Percentiles rank a stretch among this genome's conserved stretches.
Evolutionary conservation across 2,888 invertebrate species (phyloP).

Genomic region (Drosophila falleni): DNA sequence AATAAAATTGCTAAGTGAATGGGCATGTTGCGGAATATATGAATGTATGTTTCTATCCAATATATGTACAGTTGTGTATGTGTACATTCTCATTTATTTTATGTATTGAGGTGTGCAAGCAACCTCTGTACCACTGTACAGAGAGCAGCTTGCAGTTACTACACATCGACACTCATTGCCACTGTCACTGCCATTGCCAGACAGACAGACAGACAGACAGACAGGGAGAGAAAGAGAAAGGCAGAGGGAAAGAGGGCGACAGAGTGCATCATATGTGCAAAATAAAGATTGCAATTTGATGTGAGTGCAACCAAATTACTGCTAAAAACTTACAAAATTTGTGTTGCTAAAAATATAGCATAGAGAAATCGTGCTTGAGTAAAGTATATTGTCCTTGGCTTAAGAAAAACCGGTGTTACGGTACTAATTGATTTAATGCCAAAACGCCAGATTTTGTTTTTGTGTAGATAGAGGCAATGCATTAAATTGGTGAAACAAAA

Average conservation of each 20-base stretch:
- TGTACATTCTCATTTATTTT: conserved; percentile 32
- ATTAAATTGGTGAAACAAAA: conserved; percentile 26
- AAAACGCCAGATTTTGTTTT: too few species aligned
- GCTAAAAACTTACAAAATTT: not conserved
- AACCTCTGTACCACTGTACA: conserved; percentile 31
- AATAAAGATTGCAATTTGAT: conserved; percentile 7
- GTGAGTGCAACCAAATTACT: not conserved
- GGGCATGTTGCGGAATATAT: conserved; percentile 58
- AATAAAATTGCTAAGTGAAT: conserved; percentile 76
- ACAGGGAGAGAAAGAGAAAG: not conserved
- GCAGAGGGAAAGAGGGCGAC: not conserved
- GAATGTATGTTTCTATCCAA: not conserved
- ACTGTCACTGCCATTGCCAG: conserved; percentile 21
- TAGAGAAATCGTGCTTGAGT: too few species aligned
- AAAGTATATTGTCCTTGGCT: too few species aligned
- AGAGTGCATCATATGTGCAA: not conserved
- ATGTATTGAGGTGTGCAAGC: conserved; percentile 60
- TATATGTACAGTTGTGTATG: conserved; percentile 26
- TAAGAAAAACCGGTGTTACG: too few species aligned
- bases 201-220: conserved; percentile 19
- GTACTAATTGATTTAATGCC: too few species aligned
- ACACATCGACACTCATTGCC: conserved; percentile 25
- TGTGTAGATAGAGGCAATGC: not conserved
- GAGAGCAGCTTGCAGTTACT: conserved; percentile 23
- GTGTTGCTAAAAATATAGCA: too few species aligned